Conservation (phyloP, 2,113 vertebrate species). For the Eulacestoma nigropectus region DNA sequence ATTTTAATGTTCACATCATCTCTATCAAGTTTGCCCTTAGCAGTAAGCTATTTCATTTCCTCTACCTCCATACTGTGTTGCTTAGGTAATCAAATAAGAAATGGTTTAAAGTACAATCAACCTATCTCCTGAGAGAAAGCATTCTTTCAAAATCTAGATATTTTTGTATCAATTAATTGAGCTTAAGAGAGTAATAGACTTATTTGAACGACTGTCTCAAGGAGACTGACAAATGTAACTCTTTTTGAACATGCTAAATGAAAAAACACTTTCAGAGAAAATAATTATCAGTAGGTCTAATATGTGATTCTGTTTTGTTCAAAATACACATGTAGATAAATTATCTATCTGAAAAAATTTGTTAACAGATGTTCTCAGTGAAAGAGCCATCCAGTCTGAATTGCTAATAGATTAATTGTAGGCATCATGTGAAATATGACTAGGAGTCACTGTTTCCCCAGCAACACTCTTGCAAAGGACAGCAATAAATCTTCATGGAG, state of each 20-base stretch:
- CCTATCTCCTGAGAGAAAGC: not conserved
- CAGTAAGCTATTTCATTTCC: not conserved
- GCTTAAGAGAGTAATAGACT: not conserved
- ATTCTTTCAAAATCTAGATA: not conserved
- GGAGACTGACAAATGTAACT: not conserved
- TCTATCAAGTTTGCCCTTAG: not conserved
- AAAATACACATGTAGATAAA: not conserved
- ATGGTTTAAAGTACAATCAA: not conserved
- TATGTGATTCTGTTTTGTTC: not conserved
- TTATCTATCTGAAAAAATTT: not conserved
- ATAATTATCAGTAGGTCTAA: not conserved
- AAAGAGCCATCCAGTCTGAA: not conserved
- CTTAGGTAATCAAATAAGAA: not conserved
- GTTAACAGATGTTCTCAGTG: not conserved
- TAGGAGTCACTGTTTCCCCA: constrained; percentile 43
- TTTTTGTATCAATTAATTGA: not conserved
- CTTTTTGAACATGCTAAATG: not conserved
- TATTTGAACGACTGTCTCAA: not conserved
- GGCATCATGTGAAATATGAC: constrained; percentile 47
- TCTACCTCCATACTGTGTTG: not conserved
- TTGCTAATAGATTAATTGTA: constrained; percentile 17
- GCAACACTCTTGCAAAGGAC: constrained; percentile 21
- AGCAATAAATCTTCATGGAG: not conserved
- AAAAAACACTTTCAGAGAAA: not conserved
- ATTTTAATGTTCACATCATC: not conserved